Conservation (phyloP, 1,140 invertebrate genomes). For the Orchestia grillus region DNA sequence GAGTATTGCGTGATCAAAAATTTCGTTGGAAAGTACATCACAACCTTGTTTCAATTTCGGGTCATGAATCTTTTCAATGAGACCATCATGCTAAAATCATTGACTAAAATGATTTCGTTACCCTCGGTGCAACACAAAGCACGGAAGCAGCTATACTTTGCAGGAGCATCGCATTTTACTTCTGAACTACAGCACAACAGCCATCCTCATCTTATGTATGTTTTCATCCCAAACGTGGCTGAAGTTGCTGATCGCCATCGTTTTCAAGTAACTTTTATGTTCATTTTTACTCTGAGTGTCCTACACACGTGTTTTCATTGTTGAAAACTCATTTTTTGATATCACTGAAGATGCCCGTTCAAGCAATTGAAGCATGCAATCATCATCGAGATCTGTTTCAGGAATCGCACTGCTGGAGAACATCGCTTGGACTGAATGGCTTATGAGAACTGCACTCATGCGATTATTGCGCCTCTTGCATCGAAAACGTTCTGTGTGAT, state of each 20-base stretch:
- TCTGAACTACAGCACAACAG: background rate
- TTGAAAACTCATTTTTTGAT: background rate
- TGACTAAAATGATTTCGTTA: background rate
- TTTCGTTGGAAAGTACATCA: background rate
- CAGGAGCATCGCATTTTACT: background rate
- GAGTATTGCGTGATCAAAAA: background rate
- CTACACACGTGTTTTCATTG: too few species aligned
- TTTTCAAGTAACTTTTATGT: background rate
- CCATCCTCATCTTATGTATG: background rate
- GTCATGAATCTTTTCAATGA: background rate
- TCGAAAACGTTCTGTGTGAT: background rate
- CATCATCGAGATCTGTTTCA: background rate
- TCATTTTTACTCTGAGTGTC: background rate
- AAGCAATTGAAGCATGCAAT: background rate
- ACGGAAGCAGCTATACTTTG: background rate
- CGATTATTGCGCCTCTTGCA: background rate
- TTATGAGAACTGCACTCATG: background rate
- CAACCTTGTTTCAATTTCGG: background rate
- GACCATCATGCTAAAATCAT: background rate
- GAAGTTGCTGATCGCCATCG: too few species aligned
- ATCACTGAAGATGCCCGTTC: background rate
- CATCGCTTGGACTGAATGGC: background rate
- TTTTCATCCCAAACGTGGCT: too few species aligned
- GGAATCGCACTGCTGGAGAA: background rate
- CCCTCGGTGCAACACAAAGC: background rate